Base-by-base conservation (phyloP, 1,140 invertebrate species). In the Episyrphus balteatus region DNA sequence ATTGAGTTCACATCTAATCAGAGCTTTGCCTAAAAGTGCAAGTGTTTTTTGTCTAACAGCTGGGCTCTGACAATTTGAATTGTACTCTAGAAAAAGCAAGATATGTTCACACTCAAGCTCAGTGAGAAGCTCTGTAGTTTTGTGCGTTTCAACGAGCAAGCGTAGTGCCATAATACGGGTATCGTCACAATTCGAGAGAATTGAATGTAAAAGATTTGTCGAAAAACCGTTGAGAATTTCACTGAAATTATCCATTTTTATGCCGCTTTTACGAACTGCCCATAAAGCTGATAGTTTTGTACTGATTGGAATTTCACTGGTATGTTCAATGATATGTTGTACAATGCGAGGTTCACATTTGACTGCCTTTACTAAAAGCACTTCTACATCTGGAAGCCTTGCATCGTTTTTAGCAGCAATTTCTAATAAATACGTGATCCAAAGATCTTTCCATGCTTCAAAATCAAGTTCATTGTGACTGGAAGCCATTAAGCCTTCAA, bases 121-220 rank as follows among this genome's bases (percentile, higher is more conserved):
- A 2, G 68, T 70, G 48, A 86, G 77, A 1, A 62, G 34, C 61
- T 88, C 81, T 13, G 87, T 86, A 13, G 77, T 81, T 61, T 84
- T 86, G 39, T 79, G 79, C 12, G 79, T 84, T 55, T 89, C 86
- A 47, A 83, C 79, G 12, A 93, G 58, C 8, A 90, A 66, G 3
- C 76, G 75, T 47, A 91, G 72, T 0, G 78, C 76, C 52, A 74
- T 54, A 3, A 78, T 62, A 6, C 76, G 63, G 3, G 70, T 73
- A 14, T 62, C 56, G 9, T 66, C 60, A 8, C 56, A 48, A n/a
- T 53, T 44, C 0, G 55, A 53, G 1, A 62, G 8, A 12, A 65
- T 47, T 0, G 55, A 53, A 17, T 46, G 18, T 0, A 40, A 19
- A 13, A 67, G 33, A 12, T 53, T 49, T 6, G 13, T 5, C 0